These are phyloP conservation scores for Pipistrellus kuhlii DNA, from an alignment of 2,797 vertebrate species.

Conservation along the genomic window DNA sequence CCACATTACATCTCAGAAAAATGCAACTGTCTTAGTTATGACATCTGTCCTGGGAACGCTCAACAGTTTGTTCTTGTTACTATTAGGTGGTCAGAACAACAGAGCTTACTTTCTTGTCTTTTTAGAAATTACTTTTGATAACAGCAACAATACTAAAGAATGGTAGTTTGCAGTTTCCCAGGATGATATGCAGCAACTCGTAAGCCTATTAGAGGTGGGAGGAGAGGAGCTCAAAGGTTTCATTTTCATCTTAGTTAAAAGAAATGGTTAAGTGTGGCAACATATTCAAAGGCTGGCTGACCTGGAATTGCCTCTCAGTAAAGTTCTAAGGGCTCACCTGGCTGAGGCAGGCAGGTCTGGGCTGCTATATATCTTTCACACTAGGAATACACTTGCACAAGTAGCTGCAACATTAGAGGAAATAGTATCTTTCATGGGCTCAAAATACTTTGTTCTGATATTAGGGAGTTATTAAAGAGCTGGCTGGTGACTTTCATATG, in stretches of 20 bases:
- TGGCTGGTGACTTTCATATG: slow-evolving; percentile 30
- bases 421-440: slow-evolving; percentile 55
- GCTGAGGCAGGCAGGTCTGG: background rate
- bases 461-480: slow-evolving; percentile 52
- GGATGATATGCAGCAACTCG: background rate
- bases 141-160: background rate
- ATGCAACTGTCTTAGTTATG: background rate
- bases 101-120: background rate
- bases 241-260: slow-evolving; percentile 46
- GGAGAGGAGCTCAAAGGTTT: background rate
- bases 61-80: background rate
- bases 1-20: background rate
- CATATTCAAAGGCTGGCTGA: background rate
- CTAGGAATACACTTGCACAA: background rate
- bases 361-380: background rate
- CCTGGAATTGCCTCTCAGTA: background rate
- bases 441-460: slow-evolving; percentile 73
- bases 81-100: background rate
- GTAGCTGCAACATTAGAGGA: slow-evolving; percentile 57
- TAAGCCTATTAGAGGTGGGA: slow-evolving; percentile 18
- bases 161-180: background rate
- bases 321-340: background rate
- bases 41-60: background rate
- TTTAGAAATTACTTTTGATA: slow-evolving; percentile 47
- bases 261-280: background rate